Percentiles rank a stretch among this genome's conserved stretches.
Conservation (phyloP, 2,113 vertebrate genomes). For the Plestiodon gilberti region DNA sequence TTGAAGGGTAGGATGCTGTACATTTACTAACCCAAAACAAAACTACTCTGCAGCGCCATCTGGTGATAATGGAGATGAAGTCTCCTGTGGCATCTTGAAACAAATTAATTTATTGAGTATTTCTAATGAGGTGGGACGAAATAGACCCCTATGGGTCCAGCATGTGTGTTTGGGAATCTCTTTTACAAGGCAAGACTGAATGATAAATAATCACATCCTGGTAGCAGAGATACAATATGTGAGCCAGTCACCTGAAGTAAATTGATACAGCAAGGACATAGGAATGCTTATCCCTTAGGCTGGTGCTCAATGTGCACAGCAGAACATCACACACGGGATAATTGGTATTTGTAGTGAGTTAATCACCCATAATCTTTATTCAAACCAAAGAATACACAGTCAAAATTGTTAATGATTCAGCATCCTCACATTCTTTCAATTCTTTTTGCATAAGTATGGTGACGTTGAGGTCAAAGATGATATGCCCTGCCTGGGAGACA, state of each 20-base stretch:
- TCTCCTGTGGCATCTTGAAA: not conserved
- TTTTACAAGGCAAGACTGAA: not conserved
- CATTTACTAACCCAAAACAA: not conserved
- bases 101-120: not conserved
- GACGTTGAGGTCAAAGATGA: no score
- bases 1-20: not conserved
- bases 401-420: no score
- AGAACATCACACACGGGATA: not conserved
- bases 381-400: not conserved
- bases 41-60: conserved; percentile 22
- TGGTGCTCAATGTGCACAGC: not conserved
- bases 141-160: not conserved
- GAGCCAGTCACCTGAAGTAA: not conserved
- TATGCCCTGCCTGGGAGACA: no score
- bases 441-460: no score
- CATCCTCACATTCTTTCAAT: no score
- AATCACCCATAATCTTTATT: not conserved
- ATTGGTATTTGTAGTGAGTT: not conserved
- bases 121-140: not conserved
- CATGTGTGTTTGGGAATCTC: not conserved
- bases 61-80: not conserved
- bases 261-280: not conserved
- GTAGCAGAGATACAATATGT: no score
- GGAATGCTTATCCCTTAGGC: not conserved
- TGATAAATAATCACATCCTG: not conserved